Base-by-base conservation (phyloP, 2,113 vertebrate species). In the Pomatostomus ruficeps region DNA sequence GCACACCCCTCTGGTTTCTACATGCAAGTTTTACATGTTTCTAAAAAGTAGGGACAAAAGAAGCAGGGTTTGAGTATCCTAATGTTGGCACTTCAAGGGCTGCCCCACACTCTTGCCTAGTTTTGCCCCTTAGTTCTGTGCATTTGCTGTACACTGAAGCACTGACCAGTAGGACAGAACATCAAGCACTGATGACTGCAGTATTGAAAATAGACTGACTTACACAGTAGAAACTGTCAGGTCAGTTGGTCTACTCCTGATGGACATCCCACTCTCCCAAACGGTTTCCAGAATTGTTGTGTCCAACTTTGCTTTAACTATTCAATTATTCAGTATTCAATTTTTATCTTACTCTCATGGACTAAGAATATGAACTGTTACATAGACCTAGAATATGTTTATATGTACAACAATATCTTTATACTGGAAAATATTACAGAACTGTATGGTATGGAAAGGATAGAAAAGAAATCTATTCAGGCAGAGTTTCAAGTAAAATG, bases 21-120 rank as follows among this genome's bases (percentile, higher is more conserved):
- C 7, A 6, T 2, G 0, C 2, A 88, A 11, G 2, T 59, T 17
- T 29, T 49, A 40, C 3, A 6, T 4, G 16, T 45, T 77, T 74
- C 63, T 74, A 74, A 28, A 48, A 80, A 33, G 19, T 1, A 51
- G 9, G 14, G 28, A 46, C 57, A 54, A 54, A 75, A 70, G 8
- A 52, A 70, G 33, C 16, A 49, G 19, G 10, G 6, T 38, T 49
- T 62, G 36, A 33, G 18, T 29, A 24, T 5, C 42, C 28, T 61
- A 52, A 29, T 3, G 0, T 7, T 70, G 67, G 40, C 33, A 76
- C 29, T 74, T 66, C 24, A 42, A 83, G 49, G 33, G 23, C 35
- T 72, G 76, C 11, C n/a, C 25, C 33, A 45, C 14, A 23, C 14
- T 83, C 46, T 28, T 80, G 35, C 19, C 42, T 83, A 2, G 2